These are phyloP conservation scores for Nebria ingens DNA, from an alignment of 1,140 invertebrate species.

Conservation along the genomic window DNA sequence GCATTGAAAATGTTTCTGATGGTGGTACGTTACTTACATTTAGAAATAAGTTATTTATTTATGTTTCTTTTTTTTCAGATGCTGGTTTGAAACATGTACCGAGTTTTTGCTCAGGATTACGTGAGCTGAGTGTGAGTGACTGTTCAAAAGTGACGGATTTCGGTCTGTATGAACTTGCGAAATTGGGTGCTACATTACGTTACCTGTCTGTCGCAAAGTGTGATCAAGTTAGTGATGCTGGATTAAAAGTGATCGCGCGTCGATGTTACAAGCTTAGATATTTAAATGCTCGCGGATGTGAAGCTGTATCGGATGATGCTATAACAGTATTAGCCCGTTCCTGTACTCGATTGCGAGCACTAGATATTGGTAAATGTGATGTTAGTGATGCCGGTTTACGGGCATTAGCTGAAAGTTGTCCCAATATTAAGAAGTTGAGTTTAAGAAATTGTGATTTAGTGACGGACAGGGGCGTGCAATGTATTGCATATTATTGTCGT, in stretches of 20 bases:
- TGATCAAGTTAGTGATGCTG: constrained; percentile 71
- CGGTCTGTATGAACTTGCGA: constrained; percentile 79
- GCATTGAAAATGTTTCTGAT: no score
- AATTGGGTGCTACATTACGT: constrained; percentile 69
- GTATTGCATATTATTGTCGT: constrained; percentile 75
- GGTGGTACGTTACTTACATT: no score
- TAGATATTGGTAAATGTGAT: constrained; percentile 88
- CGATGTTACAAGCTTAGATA: constrained; percentile 84
- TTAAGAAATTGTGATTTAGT: constrained; percentile 82
- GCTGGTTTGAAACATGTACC: constrained; percentile 69
- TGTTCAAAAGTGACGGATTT: constrained; percentile 84
- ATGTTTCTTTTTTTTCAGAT: constrained; percentile 37
- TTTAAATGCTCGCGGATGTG: constrained; percentile 82
- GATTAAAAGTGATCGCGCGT: constrained; percentile 74
- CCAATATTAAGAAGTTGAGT: constrained; percentile 81
- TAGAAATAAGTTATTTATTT: no score
- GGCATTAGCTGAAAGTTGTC: constrained; percentile 76
- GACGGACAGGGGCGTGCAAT: constrained; percentile 76
- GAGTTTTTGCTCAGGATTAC: constrained; percentile 70
- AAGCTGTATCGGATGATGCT: constrained; percentile 82
- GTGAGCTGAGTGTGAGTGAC: constrained; percentile 83
- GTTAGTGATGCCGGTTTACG: constrained; percentile 78
- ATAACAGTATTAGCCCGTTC: constrained; percentile 71
- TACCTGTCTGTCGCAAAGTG: constrained; percentile 87
- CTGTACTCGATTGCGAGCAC: constrained; percentile 69